Percentiles rank a stretch among this genome's conserved stretches.
phyloP scores from a whole-genome alignment of 2,113 vertebrate genomes.

The Panthera tigris region DNA sequence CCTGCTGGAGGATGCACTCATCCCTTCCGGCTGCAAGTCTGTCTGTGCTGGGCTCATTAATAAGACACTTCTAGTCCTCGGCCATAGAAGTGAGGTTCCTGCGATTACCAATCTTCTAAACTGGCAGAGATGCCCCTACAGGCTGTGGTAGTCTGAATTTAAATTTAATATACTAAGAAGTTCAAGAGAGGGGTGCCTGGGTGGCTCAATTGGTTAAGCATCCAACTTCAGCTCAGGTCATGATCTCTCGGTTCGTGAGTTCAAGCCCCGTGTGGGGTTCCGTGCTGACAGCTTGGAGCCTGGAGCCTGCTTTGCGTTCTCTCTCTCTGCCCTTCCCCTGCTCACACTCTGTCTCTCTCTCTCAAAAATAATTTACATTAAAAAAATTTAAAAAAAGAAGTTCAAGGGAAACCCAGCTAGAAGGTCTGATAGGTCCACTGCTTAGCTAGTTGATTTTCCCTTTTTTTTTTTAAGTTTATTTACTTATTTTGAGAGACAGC shows the following conservation, averaged over 20 bases:
- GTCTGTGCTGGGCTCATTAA: neutral
- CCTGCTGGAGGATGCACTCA: neutral
- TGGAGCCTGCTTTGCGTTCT: no score
- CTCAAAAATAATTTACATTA: no score
- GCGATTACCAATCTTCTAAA: neutral
- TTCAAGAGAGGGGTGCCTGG: neutral
- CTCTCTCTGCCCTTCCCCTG: no score
- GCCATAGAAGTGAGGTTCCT: neutral
- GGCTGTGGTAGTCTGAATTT: neutral
- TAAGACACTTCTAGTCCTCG: neutral
- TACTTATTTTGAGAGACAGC: no score
- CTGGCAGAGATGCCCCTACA: neutral
- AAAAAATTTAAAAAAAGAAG: neutral
- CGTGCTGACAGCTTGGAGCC: no score
- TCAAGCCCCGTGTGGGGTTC: no score
- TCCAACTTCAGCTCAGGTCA: no score
- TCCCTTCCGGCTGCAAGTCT: neutral
- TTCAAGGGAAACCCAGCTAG: neutral
- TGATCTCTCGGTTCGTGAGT: no score
- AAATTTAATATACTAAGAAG: neutral
- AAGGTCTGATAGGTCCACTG: neutral
- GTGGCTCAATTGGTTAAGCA: no score
- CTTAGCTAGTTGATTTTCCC: neutral
- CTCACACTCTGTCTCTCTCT: no score
- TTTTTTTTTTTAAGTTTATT: no score